Percentiles rank a stretch among this genome's conserved stretches.
Conservation (phyloP, 2,113 vertebrate species). For the Melanostigma gelatinosum region DNA sequence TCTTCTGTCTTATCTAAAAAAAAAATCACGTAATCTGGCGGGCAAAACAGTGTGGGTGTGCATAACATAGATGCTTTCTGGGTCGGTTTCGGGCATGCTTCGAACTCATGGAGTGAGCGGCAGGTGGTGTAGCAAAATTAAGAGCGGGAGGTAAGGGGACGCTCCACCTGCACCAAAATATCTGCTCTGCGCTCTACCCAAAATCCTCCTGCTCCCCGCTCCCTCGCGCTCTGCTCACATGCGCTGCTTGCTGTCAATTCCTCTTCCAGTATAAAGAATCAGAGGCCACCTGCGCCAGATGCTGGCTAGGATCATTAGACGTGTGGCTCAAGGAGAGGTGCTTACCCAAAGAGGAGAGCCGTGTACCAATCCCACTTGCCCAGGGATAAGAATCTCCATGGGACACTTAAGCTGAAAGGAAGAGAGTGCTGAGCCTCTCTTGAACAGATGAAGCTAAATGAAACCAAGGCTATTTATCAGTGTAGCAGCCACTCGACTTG, state of each 20-base stretch:
- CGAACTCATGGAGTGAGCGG: background rate
- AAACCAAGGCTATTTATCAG: slow-evolving; percentile 75
- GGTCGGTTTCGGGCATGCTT: background rate
- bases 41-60: slow-evolving; percentile 71
- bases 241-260: slow-evolving; percentile 49
- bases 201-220: background rate
- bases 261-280: slow-evolving; percentile 57
- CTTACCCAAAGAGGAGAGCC: slow-evolving; percentile 69
- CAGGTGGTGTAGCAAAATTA: background rate
- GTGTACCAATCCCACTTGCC: slow-evolving; percentile 67
- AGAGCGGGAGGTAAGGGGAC: background rate
- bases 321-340: slow-evolving; percentile 64
- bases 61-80: background rate
- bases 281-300: slow-evolving; percentile 67
- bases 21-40: slow-evolving; percentile 83
- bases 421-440: slow-evolving; percentile 61
- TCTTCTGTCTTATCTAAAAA: slow-evolving; percentile 82
- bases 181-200: background rate
- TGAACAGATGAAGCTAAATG: slow-evolving; percentile 78
- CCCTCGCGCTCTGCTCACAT: background rate
- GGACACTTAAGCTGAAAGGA: slow-evolving; percentile 73
- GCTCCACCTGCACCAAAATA: background rate
- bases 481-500: slow-evolving; percentile 62
- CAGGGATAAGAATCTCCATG: slow-evolving; percentile 63
- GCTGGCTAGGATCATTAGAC: slow-evolving; percentile 72